A percentile compares a stretch with the other conserved stretches of the same genome.
Evolutionary conservation across 2,888 invertebrate genomes (phyloP).

Genomic region (Gymnocheta viridis): DNA sequence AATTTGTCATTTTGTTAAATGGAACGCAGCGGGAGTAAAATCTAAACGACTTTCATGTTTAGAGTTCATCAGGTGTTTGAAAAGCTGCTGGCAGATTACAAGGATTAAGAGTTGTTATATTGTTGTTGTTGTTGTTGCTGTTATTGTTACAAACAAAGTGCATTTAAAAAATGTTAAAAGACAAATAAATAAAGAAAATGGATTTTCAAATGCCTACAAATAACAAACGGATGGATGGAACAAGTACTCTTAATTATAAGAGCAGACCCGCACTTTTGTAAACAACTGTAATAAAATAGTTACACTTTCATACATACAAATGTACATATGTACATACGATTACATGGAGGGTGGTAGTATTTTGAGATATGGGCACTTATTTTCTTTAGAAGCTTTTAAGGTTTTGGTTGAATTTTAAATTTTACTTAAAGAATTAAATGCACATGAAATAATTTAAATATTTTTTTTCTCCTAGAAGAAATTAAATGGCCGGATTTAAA

Average conservation of each 20-base stretch:
- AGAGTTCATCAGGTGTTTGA: slow-evolving; percentile 78
- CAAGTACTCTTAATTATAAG: not conserved
- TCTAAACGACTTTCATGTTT: slow-evolving; percentile 25
- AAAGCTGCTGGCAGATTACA: slow-evolving; percentile 74
- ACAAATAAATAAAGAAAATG: slow-evolving; percentile 67
- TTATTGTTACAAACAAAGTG: slow-evolving; percentile 67
- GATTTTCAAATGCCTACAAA: slow-evolving; percentile 54
- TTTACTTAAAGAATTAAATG: slow-evolving; percentile 59
- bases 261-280: slow-evolving; percentile 45
- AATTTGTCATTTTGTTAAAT: slow-evolving; percentile 68
- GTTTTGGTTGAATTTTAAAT: slow-evolving; percentile 36
- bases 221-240: slow-evolving; percentile 2
- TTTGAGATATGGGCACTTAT: not conserved
- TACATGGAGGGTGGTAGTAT: slow-evolving; percentile 18
- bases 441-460: slow-evolving; percentile 58
- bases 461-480: slow-evolving; percentile 19
- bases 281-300: slow-evolving; percentile 3
- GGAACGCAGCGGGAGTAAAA: slow-evolving; percentile 38
- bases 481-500: slow-evolving; percentile 58
- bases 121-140: slow-evolving; percentile 1
- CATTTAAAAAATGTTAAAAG: slow-evolving; percentile 62
- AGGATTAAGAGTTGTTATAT: slow-evolving; percentile 76
- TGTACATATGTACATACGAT: not conserved
- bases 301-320: not conserved
- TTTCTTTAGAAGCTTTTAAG: slow-evolving; percentile 38